A percentile compares a stretch with the other conserved stretches of the same genome.
phyloP scores from a whole-genome alignment of 2,797 vertebrate genomes.

The Echiichthys vipera region DNA sequence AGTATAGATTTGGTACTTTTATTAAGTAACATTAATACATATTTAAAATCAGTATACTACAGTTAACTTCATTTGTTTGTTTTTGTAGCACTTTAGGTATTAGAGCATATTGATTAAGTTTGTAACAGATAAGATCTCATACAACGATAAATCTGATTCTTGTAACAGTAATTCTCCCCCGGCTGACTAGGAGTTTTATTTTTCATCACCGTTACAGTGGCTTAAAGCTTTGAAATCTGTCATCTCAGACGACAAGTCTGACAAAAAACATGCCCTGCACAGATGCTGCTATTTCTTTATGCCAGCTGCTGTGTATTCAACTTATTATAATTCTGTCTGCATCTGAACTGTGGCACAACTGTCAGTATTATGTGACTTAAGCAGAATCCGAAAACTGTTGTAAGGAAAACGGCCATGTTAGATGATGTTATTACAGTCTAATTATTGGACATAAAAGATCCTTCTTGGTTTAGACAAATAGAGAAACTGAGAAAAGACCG shows the following conservation, averaged over 20 bases:
- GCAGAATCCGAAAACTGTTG: neutral
- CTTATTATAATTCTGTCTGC: constrained; percentile 25
- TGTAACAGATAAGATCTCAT: neutral
- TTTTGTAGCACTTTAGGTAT: too few relatives aligned
- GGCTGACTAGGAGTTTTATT: neutral
- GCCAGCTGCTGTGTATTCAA: neutral
- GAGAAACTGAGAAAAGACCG: neutral
- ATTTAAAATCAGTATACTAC: neutral
- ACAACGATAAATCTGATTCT: neutral
- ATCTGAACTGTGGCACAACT: constrained; percentile 20
- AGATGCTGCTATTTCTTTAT: constrained; percentile 18
- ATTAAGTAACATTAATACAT: neutral
- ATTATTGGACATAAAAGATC: neutral
- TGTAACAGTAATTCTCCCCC: neutral
- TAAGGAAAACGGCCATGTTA: neutral
- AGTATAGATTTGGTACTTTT: neutral
- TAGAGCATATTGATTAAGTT: neutral
- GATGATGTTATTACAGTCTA: neutral
- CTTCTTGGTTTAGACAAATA: neutral
- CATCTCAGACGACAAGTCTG: constrained; percentile 26
- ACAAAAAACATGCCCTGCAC: constrained; percentile 4
- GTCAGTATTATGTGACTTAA: constrained; percentile 5
- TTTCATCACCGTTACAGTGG: neutral
- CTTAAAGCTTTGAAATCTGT: constrained; percentile 21
- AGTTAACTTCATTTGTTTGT: neutral